phyloP scores from a whole-genome alignment of 2,888 invertebrate genomes.

The Ormia ochracea region DNA sequence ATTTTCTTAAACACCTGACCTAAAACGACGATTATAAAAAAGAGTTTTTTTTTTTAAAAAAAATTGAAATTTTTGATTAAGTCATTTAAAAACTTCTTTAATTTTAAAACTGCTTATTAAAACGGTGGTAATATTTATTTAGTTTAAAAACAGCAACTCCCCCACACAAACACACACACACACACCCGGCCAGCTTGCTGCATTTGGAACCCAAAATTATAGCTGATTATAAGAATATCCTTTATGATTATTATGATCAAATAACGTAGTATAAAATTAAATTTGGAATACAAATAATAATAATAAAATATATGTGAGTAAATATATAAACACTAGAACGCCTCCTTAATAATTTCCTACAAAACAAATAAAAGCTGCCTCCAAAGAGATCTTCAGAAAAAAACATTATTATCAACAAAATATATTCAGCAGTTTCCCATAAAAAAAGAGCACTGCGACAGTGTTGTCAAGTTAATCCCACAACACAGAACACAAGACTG shows the following conservation, averaged over 20 bases:
- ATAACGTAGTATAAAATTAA: slow-evolving; percentile 13
- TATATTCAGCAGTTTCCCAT: slow-evolving; percentile 58
- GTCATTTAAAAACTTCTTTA: slow-evolving; percentile 68
- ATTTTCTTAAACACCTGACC: slow-evolving; percentile 25
- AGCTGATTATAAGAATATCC: slow-evolving; percentile 76
- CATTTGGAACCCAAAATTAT: slow-evolving; percentile 63
- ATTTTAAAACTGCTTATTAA: slow-evolving; percentile 34
- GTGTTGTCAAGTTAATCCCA: slow-evolving; percentile 61
- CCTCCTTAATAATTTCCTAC: slow-evolving; percentile 53
- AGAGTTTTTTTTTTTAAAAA: not conserved
- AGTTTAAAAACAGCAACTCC: slow-evolving; percentile 33
- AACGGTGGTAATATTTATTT: slow-evolving; percentile 33
- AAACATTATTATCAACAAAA: slow-evolving; percentile 6
- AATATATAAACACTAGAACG: slow-evolving; percentile 50
- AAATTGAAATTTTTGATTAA: slow-evolving; percentile 66
- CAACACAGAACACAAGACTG: slow-evolving; percentile 46
- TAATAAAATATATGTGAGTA: not conserved
- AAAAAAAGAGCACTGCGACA: slow-evolving; percentile 31
- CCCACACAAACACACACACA: not conserved
- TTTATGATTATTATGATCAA: slow-evolving; percentile 61
- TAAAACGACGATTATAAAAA: not conserved
- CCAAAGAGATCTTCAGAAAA: not conserved
- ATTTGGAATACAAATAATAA: not conserved
- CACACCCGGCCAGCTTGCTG: not conserved
- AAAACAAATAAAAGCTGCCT: slow-evolving; percentile 55